Conservation (phyloP, 2,113 vertebrate species). For the Archilochus colubris region DNA sequence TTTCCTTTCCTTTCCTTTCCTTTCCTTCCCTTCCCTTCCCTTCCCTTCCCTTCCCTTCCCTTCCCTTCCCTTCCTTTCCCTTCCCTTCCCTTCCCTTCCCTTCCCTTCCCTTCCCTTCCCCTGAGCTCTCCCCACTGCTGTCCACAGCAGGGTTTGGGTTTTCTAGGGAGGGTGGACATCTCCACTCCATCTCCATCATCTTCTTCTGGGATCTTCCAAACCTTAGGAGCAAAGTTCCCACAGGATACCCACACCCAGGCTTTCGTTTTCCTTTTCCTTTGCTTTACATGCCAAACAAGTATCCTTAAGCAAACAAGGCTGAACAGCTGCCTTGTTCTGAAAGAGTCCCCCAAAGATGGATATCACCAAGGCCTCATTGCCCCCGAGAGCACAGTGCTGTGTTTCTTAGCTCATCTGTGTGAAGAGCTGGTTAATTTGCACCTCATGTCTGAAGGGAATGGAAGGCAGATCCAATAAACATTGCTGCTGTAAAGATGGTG, state of each 20-base stretch:
- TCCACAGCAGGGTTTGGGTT: background rate
- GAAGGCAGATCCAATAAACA: background rate
- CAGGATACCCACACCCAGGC: background rate
- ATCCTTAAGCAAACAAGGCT: background rate
- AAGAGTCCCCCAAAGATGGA: background rate
- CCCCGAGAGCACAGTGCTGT: background rate
- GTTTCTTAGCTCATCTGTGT: background rate
- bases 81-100: too few species aligned
- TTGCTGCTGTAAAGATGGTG: background rate
- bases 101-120: too few species aligned
- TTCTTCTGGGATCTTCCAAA: background rate
- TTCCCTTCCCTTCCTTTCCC: too few species aligned
- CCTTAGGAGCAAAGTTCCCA: background rate
- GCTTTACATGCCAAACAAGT: background rate
- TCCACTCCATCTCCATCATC: too few species aligned
- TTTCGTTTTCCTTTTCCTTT: background rate
- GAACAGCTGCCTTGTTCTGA: background rate
- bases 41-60: too few species aligned
- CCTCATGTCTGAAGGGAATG: background rate
- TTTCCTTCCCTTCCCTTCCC: too few species aligned
- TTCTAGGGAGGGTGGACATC: background rate
- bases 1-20: too few species aligned
- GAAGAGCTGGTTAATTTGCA: conserved; percentile 47
- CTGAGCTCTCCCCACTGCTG: background rate
- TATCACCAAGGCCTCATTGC: background rate